Evolutionary conservation across 2,797 vertebrate species (phyloP), one percentile per base, ranked within the genome.

Genomic region (Cottoperca gobio): DNA sequence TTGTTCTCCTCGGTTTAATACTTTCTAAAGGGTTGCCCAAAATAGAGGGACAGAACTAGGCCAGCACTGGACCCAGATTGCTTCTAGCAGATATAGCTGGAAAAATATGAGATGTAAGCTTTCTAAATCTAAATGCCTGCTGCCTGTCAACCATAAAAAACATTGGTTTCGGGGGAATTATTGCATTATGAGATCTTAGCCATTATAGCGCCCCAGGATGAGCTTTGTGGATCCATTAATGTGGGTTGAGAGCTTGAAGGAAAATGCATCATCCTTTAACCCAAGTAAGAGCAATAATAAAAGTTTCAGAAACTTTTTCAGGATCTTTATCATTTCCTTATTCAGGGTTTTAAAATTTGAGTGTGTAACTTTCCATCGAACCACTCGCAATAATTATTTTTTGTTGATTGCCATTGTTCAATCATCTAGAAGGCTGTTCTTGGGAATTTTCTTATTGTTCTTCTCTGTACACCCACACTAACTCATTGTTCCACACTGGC

Each of bases 21-120:
- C 74, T 80, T 84, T 91, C 48, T 57, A 84, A 89, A 85, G 78
- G 76, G 77, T 78, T 78, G 68, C 84, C 76, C 55, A 76, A 87
- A 90, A 89, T 90, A 89, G 86, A 86, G 78, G 66, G 61, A 70
- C 54, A 79, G 69, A 92, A 88, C 52, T 86, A 91, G 87, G 86
- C 70, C 91, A 89, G 23, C 1, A 5, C 68, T 55, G 70, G 74
- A 88, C 84, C 65, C 77, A 87, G 83, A 91, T 88, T 77, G 85
- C 89, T 85, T 69, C 64, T 7, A 85, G 88, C 85, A 79, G 85
- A 92, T 85, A 83, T 35, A 67, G 61, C 53, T 69, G 45, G 40
- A 79, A 85, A 83, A 83, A 88, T 72, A 80, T 62, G 57, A 84
- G 79, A 81, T 31, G 40, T 74, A 82, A 85, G 86, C 88, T 82